Conservation (phyloP, 2,888 invertebrate species). For the Drosophila fungiperda region DNA sequence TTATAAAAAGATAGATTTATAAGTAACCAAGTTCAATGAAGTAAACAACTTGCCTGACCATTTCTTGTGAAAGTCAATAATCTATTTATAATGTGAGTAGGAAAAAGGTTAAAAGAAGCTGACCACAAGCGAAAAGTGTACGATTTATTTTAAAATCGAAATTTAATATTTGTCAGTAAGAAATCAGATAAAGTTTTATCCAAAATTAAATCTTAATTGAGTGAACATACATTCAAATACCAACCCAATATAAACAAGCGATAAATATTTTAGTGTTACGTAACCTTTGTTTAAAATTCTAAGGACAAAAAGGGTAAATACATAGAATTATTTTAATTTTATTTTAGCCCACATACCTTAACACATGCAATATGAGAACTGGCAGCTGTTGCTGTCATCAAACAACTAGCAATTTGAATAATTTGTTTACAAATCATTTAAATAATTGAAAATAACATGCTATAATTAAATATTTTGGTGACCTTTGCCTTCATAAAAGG, state of each 20-base stretch:
- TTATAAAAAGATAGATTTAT: neutral
- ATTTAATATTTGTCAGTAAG: neutral
- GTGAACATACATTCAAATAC: neutral
- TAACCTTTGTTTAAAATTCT: slow-evolving; percentile 2
- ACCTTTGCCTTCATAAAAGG: neutral
- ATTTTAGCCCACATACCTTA: slow-evolving; percentile 6
- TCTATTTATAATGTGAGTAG: neutral
- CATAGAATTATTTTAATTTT: slow-evolving; percentile 6
- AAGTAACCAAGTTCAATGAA: neutral
- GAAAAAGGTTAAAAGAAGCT: neutral
- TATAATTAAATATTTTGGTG: neutral
- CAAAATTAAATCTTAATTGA: neutral
- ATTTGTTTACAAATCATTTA: slow-evolving; percentile 3
- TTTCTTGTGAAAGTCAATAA: neutral
- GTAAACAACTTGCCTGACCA: neutral
- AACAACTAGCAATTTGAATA: slow-evolving; percentile 7
- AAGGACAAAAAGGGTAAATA: neutral
- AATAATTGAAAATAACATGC: neutral
- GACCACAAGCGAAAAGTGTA: neutral
- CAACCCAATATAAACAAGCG: neutral
- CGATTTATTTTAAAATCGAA: neutral
- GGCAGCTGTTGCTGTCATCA: neutral
- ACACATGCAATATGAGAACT: slow-evolving; percentile 11
- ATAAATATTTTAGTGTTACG: neutral
- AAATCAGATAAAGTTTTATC: neutral